Conservation (phyloP, 2,113 vertebrate genomes). For the Mesocricetus auratus region DNA sequence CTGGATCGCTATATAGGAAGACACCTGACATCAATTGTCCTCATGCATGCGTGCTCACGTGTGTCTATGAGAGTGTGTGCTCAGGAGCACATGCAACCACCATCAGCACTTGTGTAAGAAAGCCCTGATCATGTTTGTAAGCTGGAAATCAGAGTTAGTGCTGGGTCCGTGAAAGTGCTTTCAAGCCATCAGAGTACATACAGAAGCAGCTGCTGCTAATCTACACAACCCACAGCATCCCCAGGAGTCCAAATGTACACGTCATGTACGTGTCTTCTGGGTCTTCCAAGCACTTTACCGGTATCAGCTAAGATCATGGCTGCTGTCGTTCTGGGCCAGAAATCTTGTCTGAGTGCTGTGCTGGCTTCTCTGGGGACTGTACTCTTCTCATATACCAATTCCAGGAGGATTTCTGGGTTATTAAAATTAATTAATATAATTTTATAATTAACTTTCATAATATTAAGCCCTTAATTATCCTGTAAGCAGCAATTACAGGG, state of each 20-base stretch:
- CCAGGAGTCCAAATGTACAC: neutral
- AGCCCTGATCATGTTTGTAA: neutral
- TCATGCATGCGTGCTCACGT: neutral
- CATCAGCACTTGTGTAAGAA: neutral
- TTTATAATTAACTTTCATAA: constrained; percentile 68
- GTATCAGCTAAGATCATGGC: neutral
- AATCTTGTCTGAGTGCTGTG: neutral
- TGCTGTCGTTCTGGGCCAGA: too few relatives aligned
- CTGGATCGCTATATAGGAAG: neutral
- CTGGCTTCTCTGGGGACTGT: neutral
- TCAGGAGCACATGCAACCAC: neutral
- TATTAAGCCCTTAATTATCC: constrained; percentile 71
- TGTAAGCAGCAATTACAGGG: constrained; percentile 22
- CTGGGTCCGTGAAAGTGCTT: neutral
- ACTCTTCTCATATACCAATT: constrained; percentile 36
- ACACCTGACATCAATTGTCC: neutral
- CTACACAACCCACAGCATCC: neutral
- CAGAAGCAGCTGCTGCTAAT: neutral
- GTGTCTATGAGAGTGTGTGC: neutral
- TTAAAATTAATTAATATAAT: constrained; percentile 73
- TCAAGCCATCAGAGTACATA: neutral
- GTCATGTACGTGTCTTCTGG: neutral
- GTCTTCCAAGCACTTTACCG: neutral
- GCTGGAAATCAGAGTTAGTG: neutral
- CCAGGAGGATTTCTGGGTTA: constrained; percentile 13